A percentile compares a stretch with the other conserved stretches of the same genome.
These are phyloP conservation scores for Ranitomeya imitator DNA, from an alignment of 2,113 vertebrate genomes.

Conservation along the genomic window DNA sequence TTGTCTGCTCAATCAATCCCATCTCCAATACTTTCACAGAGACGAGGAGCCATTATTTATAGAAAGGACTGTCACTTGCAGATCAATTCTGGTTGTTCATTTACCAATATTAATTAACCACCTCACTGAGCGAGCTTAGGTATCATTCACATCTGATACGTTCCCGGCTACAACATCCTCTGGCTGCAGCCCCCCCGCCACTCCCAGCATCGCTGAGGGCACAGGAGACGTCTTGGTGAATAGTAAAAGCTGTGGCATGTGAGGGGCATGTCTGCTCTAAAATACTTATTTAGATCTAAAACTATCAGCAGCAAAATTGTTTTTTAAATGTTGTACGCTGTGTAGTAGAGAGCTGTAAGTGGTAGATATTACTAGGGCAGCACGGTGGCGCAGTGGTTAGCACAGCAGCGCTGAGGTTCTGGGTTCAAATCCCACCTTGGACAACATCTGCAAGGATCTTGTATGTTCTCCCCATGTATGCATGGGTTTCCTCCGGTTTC, in stretches of 20 bases:
- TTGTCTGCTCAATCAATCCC: conserved; percentile 48
- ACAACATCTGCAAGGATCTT: no score
- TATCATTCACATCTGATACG: background rate
- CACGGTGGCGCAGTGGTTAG: no score
- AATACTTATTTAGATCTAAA: background rate
- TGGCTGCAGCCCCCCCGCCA: background rate
- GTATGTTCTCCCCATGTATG: no score
- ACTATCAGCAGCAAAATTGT: background rate
- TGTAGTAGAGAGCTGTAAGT: background rate
- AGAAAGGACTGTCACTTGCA: conserved; percentile 30
- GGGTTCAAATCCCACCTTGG: no score
- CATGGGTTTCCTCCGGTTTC: no score
- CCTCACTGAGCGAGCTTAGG: background rate
- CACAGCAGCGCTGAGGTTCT: no score
- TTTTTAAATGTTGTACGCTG: background rate
- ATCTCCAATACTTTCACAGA: conserved; percentile 41
- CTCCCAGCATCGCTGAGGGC: background rate
- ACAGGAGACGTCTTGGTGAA: background rate
- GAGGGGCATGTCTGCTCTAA: background rate
- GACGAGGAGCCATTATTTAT: conserved; percentile 41
- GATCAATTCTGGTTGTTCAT: conserved; percentile 47
- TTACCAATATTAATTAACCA: conserved; percentile 46
- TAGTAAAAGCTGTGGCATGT: background rate
- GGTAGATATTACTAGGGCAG: background rate
- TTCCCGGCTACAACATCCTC: background rate